Base-by-base conservation (phyloP, 2,113 vertebrate species). In the Scopus umbretta region DNA sequence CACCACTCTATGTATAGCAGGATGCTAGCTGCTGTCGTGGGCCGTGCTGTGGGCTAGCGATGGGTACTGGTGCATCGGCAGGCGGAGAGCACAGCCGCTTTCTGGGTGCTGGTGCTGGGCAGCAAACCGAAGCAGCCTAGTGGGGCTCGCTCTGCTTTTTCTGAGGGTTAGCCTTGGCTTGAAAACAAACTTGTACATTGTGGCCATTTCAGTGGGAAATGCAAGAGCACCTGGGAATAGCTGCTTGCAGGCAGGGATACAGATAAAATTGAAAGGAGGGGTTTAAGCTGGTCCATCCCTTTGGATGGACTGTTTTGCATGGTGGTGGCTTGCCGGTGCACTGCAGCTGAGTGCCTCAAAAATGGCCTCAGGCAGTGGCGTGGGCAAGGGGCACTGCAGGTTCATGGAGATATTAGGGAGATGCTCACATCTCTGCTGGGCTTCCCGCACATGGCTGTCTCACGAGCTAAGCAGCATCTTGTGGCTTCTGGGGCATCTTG, bases 51-150 rank as follows among this genome's bases (percentile, higher is more conserved):
- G 42, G 40, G 29, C 21, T 53, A 55, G 43, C 0, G 1, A 82
- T 53, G 16, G 27, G 10, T 20, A 32, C 32, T 5, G 7, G 27
- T 4, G 7, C 2, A 1, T 27, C 3, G 1, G 20, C 1, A 2
- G 17, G 50, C 56, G 71, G 50, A 50, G 36, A 49, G 12, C 50
- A 29, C 0, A 0, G 47, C 45, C 6, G 8, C 50, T n/a, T 5
- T 27, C 80, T 53, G 61, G 38, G 17, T 8, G 16, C 0, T 1
- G 32, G n/a, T 2, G 2, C 55, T 45, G 42, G 47, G n/a, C 12
- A 21, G 42, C 43, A 93, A 68, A 58, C 6, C 7, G 1, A 1
- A 38, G 43, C 55, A 63, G 36, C 29, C 21, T 50, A 42, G 36
- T 50, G n/a, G 13, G 38, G 17, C 61, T 82, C 38, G 38, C 40